These are phyloP conservation scores for Apolygus lucorum DNA, from an alignment of 1,140 invertebrate species.

Conservation along the genomic window DNA sequence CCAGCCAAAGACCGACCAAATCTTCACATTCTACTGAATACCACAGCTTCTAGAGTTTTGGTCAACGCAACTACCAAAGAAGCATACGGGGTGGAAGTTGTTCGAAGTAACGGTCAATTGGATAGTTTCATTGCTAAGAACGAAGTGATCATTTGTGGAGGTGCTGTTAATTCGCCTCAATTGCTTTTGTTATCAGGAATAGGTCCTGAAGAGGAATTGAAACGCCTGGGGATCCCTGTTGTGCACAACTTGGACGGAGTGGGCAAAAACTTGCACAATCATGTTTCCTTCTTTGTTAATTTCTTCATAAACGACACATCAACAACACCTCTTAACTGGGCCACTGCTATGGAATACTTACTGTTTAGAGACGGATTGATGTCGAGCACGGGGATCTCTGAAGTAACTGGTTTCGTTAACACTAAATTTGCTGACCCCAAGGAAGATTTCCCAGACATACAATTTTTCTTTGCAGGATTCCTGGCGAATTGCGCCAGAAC, in stretches of 20 bases:
- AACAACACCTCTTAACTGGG: constrained; percentile 72
- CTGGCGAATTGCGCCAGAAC: constrained; percentile 71
- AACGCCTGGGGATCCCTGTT: constrained; percentile 50
- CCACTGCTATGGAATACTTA: constrained; percentile 76
- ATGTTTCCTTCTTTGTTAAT: constrained; percentile 65
- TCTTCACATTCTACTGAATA: constrained; percentile 66
- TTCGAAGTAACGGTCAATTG: constrained; percentile 48
- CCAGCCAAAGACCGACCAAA: constrained; percentile 59
- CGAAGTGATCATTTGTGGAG: constrained; percentile 57
- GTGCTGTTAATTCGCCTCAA: constrained; percentile 71
- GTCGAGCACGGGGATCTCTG: constrained; percentile 74
- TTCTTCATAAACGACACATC: constrained; percentile 76
- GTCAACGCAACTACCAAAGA: constrained; percentile 57
- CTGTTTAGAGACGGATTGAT: constrained; percentile 73
- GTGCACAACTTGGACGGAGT: constrained; percentile 72
- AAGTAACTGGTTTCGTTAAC: constrained; percentile 72
- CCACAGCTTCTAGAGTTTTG: constrained; percentile 60
- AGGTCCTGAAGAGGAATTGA: constrained; percentile 63
- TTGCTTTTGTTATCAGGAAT: constrained; percentile 75
- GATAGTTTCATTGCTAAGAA: constrained; percentile 49
- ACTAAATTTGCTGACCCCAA: constrained; percentile 58
- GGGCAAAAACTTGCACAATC: constrained; percentile 80
- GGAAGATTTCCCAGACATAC: constrained; percentile 72
- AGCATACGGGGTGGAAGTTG: constrained; percentile 58
- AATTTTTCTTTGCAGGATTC: constrained; percentile 77